Evolutionary conservation across 1,140 invertebrate genomes (phyloP).

Genomic region (Phenacoccus solenopsis): DNA sequence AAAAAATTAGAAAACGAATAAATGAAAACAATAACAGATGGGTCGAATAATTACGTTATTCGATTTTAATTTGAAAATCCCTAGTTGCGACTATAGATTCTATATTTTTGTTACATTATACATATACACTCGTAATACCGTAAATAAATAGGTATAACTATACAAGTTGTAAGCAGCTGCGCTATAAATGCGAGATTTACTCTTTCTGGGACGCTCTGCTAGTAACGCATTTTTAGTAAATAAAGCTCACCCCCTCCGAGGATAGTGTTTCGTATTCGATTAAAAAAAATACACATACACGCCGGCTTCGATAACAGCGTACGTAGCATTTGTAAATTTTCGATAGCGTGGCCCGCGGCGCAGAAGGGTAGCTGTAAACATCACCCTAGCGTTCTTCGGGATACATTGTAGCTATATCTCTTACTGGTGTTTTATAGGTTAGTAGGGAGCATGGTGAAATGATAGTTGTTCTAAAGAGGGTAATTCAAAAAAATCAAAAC

Average conservation of each 20-base stretch:
- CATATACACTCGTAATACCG: no score
- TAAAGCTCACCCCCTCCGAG: conserved; percentile 9
- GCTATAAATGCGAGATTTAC: background rate
- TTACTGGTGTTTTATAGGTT: conserved; percentile 8
- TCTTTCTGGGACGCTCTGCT: background rate
- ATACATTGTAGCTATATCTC: background rate
- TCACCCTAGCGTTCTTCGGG: background rate
- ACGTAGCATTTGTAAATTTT: background rate
- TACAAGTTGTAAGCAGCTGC: no score
- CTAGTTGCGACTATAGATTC: background rate
- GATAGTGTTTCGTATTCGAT: conserved; percentile 10
- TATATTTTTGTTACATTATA: no score
- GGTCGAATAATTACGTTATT: background rate
- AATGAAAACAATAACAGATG: background rate
- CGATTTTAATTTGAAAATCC: background rate
- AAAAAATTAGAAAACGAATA: no score
- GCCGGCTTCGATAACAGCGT: background rate
- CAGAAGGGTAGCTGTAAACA: background rate
- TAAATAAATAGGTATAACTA: no score
- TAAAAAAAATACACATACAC: conserved; percentile 4
- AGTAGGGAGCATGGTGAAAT: conserved; percentile 1
- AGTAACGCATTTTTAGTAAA: background rate
- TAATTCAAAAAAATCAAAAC: conserved; percentile 15
- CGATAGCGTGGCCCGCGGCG: background rate
- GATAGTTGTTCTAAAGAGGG: conserved; percentile 9